phyloP scores from a whole-genome alignment of 2,113 vertebrate species.

The Tragelaphus imberbis region DNA sequence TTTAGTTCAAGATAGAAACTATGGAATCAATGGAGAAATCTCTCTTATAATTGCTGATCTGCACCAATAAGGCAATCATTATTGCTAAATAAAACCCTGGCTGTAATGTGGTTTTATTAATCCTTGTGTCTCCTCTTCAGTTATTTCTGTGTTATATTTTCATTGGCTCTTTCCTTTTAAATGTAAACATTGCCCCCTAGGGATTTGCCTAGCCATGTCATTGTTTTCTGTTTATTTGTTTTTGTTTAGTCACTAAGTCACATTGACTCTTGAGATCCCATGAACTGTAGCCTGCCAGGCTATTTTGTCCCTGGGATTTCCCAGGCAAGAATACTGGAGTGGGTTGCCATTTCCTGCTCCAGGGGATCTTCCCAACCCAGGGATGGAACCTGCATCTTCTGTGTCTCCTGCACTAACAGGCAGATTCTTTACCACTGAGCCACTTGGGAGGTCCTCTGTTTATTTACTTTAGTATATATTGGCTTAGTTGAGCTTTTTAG shows the following conservation, averaged over 20 bases:
- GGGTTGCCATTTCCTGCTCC: not conserved
- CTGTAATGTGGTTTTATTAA: not conserved
- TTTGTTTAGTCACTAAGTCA: not conserved
- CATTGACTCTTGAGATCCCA: not conserved
- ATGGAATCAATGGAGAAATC: not conserved
- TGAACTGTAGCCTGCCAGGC: not conserved
- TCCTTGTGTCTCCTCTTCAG: not conserved
- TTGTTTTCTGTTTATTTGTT: not conserved
- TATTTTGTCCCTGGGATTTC: not conserved
- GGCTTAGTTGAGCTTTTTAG: not conserved
- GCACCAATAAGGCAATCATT: not conserved
- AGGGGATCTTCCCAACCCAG: not conserved
- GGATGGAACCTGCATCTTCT: not conserved
- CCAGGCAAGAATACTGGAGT: not conserved
- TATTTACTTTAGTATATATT: not conserved
- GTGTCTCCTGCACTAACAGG: not conserved
- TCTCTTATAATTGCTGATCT: not conserved
- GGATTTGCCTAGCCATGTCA: not conserved
- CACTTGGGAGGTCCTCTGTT: not conserved
- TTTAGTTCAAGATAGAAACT: not conserved
- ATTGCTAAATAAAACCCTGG: not conserved
- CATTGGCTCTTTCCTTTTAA: constrained; percentile 1
- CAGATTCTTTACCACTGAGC: not conserved
- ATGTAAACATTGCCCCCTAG: not conserved
- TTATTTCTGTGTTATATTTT: not conserved